Evolutionary conservation across 2,888 invertebrate species (phyloP), one percentile per base, ranked within the genome.

Genomic region (Luperina testacea): DNA sequence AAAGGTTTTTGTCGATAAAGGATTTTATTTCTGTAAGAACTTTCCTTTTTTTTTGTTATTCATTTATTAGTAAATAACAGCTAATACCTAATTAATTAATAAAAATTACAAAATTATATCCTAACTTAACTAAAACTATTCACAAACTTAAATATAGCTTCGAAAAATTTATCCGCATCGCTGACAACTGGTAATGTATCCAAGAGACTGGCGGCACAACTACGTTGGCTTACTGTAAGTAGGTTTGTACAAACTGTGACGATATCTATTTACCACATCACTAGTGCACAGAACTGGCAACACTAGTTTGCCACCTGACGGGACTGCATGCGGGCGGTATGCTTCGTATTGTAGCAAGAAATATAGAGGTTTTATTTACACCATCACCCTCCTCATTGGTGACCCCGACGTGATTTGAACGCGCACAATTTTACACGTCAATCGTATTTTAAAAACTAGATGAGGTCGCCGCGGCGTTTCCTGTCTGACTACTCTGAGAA

Each of bases 1-100:
- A 15, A 72, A 32, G 65, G 24, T 48, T 84, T 81, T 78, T 32
- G 45, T 20, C 32, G 9, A 42, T 3, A 11, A 24, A 57, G 11
- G 1, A n/a, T 57, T 57, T 57, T 11, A 57, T 57, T 57, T 57
- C 57, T 57, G 11, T 11, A n/a, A n/a, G n/a, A 57, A 57, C 4
- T 57, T 24, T 57, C 57, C 57, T 24, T 48, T 48, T 15, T 45
- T 48, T 45, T 11, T 45, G 45, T 48, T 48, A 13, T 48, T 15
- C 0, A 5, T 48, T 57, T n/a, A n/a, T 9, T 57, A n/a, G 9
- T 11, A 11, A 57, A n/a, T 11, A 57, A 11, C 15, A n/a, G n/a
- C 11, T n/a, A 5, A 57, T 57, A 11, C 4, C 4, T 24, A 4
- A 24, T 11, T n/a, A 9, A 57, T 57, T 11, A 57, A 11, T 24